phyloP scores from a whole-genome alignment of 2,797 vertebrate species.

The Melanotaenia maccullochi region DNA sequence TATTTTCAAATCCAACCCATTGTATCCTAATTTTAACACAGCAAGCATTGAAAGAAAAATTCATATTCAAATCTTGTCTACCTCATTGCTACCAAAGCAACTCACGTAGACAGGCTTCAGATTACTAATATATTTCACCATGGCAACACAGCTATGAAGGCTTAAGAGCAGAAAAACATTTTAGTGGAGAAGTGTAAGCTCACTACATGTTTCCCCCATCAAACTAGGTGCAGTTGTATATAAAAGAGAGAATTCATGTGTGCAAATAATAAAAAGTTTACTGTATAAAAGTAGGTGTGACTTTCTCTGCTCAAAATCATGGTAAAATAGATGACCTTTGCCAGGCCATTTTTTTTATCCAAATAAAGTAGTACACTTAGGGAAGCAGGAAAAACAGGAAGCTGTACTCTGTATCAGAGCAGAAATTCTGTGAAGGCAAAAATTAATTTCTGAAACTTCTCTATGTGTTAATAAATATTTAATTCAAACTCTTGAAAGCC shows the following conservation, averaged over 20 bases:
- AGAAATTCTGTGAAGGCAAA: conserved; percentile 21
- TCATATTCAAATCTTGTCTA: conserved; percentile 5
- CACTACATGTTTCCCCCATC: conserved; percentile 35
- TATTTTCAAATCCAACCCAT: not conserved
- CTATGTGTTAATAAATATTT: not conserved
- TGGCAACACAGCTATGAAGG: conserved; percentile 33
- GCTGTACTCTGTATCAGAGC: not conserved
- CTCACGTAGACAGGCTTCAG: conserved; percentile 32
- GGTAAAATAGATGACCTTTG: conserved; percentile 6
- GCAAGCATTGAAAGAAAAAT: conserved; percentile 19
- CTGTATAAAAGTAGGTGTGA: conserved; percentile 11
- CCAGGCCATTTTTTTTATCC: not conserved
- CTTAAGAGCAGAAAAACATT: conserved; percentile 41
- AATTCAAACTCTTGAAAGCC: too few species aligned
- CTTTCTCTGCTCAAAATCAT: not conserved
- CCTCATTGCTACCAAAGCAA: conserved; percentile 13
- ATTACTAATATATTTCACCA: conserved; percentile 53
- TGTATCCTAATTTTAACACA: not conserved
- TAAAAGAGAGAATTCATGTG: not conserved
- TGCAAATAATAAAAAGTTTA: conserved; percentile 14
- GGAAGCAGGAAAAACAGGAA: not conserved
- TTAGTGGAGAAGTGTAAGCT: conserved; percentile 45
- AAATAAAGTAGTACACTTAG: not conserved
- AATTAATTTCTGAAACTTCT: conserved; percentile 12
- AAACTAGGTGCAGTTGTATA: conserved; percentile 7